Base-by-base conservation (phyloP, 2,888 invertebrate genomes). In the Ptilodon capucinus region DNA sequence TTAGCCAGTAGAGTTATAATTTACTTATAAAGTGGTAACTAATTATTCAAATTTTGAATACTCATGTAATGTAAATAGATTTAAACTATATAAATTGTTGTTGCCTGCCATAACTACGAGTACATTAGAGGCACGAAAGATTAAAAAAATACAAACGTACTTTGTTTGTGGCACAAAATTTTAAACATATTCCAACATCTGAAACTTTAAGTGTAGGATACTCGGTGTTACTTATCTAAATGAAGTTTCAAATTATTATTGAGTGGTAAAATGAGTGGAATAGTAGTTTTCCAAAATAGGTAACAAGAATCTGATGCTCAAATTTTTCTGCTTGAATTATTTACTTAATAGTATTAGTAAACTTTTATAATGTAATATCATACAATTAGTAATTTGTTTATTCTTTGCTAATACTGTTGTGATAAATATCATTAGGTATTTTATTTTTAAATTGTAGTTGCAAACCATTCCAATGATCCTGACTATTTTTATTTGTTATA, bases 231-330 rank as follows among this genome's bases (percentile, higher is more conserved):
- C 23, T 23, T 23, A 23, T 4, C n/a, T 17, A n/a, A 13, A 28
- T 34, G 14, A 44, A 51, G 79, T 86, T 86, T 86, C 84, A 86
- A 84, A 84, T 84, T 86, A 79, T 84, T 82, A 77, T 76, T 79
- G 63, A 51, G 72, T 82, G 84, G 76, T 64, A 73, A 82, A 87
- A 84, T 86, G 68, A 82, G 87, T 84, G 86, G 85, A 76, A 54
- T 58, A 54, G 44, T 41, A 51, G 60, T 61, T 57, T 44, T 39
- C 25, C 16, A 41, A 68, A 66, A 60, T 63, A n/a, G n/a, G n/a
- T n/a, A 64, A 67, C 68, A 53, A 39, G 53, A 76, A 76, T 87
- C 88, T 87, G 82, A 90, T 90, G 89, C 89, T 90, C 89, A 90
- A 89, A 70, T 71, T 78, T 78, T 65, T 82, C 70, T 76, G 88